A percentile compares a stretch with the other conserved stretches of the same genome.
Conservation (phyloP, 2,797 vertebrate genomes). For the Gobio occitaniae region DNA sequence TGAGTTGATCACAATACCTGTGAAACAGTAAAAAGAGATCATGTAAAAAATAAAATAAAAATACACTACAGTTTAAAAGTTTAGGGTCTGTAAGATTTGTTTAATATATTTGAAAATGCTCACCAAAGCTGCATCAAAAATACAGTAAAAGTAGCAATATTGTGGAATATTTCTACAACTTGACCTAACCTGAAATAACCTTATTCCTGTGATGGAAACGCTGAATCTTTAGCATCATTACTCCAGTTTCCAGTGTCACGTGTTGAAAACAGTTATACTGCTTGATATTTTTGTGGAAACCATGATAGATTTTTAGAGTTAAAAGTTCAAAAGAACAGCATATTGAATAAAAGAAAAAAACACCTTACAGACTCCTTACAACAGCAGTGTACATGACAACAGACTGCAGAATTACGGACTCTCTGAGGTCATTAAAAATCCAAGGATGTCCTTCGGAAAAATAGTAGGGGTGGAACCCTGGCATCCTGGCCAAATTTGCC, state of each 20-base stretch:
- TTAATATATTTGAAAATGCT: neutral
- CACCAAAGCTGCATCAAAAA: neutral
- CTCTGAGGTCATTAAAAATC: no score
- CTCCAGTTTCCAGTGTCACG: neutral
- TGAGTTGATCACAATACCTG: conserved; percentile 98
- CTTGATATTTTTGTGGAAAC: neutral
- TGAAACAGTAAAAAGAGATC: neutral
- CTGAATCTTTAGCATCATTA: neutral
- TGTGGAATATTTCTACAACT: neutral
- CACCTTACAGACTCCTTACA: neutral
- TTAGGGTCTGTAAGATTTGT: neutral
- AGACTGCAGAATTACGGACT: neutral
- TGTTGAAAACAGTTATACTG: neutral
- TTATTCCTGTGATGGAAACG: neutral
- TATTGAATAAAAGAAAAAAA: neutral
- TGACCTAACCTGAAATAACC: no score
- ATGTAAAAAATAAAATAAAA: neutral
- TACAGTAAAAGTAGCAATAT: neutral
- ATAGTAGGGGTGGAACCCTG: no score
- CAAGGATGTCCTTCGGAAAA: no score
- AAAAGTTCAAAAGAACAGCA: neutral
- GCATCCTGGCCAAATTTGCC: no score
- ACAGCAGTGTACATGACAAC: neutral
- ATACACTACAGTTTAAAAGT: neutral
- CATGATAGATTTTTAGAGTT: neutral